Evolutionary conservation across 2,888 invertebrate species (phyloP), one percentile per base, ranked within the genome.

Genomic region (Trilocha varians): DNA sequence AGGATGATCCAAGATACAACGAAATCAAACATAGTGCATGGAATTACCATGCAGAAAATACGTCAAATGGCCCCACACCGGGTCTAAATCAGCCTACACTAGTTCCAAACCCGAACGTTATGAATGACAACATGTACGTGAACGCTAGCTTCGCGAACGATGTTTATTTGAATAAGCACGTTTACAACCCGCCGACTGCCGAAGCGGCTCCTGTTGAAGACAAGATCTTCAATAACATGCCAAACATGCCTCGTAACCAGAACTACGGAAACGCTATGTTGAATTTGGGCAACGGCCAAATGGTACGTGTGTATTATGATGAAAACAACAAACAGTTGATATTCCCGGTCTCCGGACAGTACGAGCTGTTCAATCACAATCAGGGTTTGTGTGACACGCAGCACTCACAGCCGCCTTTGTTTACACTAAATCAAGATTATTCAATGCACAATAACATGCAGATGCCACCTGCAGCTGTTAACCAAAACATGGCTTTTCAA

Each of bases 311-410:
- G 13, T 78, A 71, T 48, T 85, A 83, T 55, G 85, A 86, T 45
- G 78, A 84, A 57, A 84, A 83, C 54, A 83, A 82, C 51, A 78
- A 82, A 53, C 83, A 79, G 42, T 71, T 80, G 13, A 80, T 85
- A 42, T 73, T 87, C 36, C 85, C 86, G 1, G 75, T 82, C 71
- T 64, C 78, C 45, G 76, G 78, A 45, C 83, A 84, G 59, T 87
- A 86, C 49, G 87, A 87, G 49, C 63, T 80, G 25, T 86, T 85
- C 51, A 82, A 76, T 51, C 73, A 76, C 43, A 78, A 74, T 43
- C 80, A 76, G 50, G 75, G 74, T 4, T 50, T 75, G 32, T 64
- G 75, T 11, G 84, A 84, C 43, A 58, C 71, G 40, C 77, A 82
- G 1, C 42, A 78, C 41, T 80, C 73, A 44, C 52, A 69, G 34